Evolutionary conservation across 2,113 vertebrate species (phyloP), one percentile per base, ranked within the genome.

Genomic region (Microcebus jonahi): DNA sequence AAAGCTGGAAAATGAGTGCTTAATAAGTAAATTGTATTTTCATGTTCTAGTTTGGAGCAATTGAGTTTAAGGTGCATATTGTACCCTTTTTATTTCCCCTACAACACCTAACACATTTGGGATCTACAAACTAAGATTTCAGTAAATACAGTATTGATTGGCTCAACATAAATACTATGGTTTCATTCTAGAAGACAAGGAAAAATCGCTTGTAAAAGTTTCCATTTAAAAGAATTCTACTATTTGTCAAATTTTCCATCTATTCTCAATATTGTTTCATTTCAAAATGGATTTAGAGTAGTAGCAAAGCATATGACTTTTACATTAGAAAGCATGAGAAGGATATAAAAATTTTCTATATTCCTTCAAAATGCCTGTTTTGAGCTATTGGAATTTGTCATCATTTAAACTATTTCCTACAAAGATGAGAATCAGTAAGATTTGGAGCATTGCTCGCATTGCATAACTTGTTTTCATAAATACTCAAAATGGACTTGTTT

Each of bases 271-370:
- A 76, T 55, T 57, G 36, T 48, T 88, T 86, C n/a, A 85, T 92
- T 91, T 76, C 50, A 70, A 91, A 75, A 21, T 88, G 88, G 8
- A 27, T 31, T 88, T 85, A 92, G 42, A 48, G 36, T 29, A 48
- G 36, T 29, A 93, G 71, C 20, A 71, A 94, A 94, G 31, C 29
- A 65, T n/a, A 63, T 96, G 53, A 91, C 85, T 94, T 91, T 95
- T 95, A 81, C 50, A 70, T 91, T 91, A 88, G 45, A 95, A 88
- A 70, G 63, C 27, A 67, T 36, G 20, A 75, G 8, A 75, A 63
- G 17, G 2, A 55, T 42, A 42, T 75, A 86, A 87, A 87, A 59
- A 13, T 65, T 95, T 61, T 42, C 84, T 11, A 20, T 53, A 84
- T 81, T 79, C 39, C 45, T 42, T 42, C 61, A 57, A 94, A 92